phyloP scores from a whole-genome alignment of 2,888 invertebrate genomes.

The Ramazzottius varieornatus region DNA sequence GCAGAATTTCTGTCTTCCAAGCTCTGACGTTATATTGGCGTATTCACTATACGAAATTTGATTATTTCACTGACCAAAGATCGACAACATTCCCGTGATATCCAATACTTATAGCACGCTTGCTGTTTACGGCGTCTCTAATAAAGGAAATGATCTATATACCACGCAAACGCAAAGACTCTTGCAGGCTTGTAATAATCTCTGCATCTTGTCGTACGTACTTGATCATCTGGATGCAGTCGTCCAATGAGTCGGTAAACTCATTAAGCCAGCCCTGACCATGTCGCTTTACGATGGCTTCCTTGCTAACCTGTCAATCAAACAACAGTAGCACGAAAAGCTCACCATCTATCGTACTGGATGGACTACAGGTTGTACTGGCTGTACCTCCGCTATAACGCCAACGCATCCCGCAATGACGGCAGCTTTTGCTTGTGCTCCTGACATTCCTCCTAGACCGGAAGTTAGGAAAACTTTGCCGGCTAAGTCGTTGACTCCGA shows the following conservation, averaged over 20 bases:
- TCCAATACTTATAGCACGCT: conserved; percentile 28
- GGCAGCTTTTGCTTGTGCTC: conserved; percentile 36
- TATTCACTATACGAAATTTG: too few relatives aligned
- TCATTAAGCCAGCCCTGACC: conserved; percentile 34
- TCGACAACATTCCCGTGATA: conserved; percentile 32
- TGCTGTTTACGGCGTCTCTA: conserved; percentile 14
- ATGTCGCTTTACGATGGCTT: conserved; percentile 29
- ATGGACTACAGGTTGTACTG: not conserved
- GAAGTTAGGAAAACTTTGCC: conserved; percentile 32
- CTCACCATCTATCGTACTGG: not conserved
- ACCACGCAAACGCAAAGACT: not conserved
- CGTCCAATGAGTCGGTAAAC: conserved; percentile 25
- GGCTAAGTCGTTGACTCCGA: conserved; percentile 24
- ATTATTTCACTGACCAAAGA: conserved; percentile 24
- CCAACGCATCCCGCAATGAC: conserved; percentile 34
- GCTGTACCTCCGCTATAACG: conserved; percentile 31
- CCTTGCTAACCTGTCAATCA: conserved; percentile 26
- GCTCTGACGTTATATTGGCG: too few relatives aligned
- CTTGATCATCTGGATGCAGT: conserved; percentile 22
- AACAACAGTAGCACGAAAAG: not conserved
- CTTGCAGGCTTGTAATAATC: not conserved
- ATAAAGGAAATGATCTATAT: conserved; percentile 7
- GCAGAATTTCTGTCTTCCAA: too few relatives aligned
- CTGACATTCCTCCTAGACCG: conserved; percentile 35
- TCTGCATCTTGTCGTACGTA: too few relatives aligned